Evolutionary conservation across 2,888 invertebrate species (phyloP), one percentile per base, ranked within the genome.

Genomic region (Tinea semifulvella): DNA sequence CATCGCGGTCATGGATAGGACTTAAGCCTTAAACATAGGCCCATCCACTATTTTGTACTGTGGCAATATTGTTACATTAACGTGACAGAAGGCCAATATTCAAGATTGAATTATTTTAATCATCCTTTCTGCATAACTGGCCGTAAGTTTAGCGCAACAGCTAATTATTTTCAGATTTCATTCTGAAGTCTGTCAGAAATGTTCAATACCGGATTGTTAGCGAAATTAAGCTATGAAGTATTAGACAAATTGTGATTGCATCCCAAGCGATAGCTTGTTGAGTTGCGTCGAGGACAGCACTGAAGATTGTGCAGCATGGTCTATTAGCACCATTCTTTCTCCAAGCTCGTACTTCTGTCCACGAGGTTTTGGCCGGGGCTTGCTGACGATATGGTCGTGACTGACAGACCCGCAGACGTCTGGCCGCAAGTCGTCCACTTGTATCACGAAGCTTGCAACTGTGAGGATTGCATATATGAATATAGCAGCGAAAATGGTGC

Each of bases 391-490:
- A 2, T 3, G 19, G n/a, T n/a, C n/a, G 4, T 25, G 16, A 16
- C 10, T 18, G 5, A 18, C 28, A 13, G 28, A 10, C n/a, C 27
- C 22, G 25, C 42, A 43, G 10, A 28, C 28, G 28, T 19, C 17
- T 10, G 35, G 35, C 14, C 27, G 27, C 8, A 28, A 8, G 16
- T 22, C 10, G 14, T 31, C 22, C 1, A 47, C 19, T 22, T 40
- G 40, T 2, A 22, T 14, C 1, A 40, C 70, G 57, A 79, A 80
- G 48, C 79, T 80, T 50, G 66, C 71, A 4, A 81, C 81, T 1
- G 77, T 70, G 54, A 71, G 70, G 22, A 81, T 76, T 0, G 76
- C 77, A 63, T 82, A 82, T 27, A 80, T 56, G 54, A 74, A 80
- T 2, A 75, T 68, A 10, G 75, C 47, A 42, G 79, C 63, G 53